These are phyloP conservation scores for Nerophis ophidion DNA, from an alignment of 2,113 vertebrate genomes.

Conservation along the genomic window DNA sequence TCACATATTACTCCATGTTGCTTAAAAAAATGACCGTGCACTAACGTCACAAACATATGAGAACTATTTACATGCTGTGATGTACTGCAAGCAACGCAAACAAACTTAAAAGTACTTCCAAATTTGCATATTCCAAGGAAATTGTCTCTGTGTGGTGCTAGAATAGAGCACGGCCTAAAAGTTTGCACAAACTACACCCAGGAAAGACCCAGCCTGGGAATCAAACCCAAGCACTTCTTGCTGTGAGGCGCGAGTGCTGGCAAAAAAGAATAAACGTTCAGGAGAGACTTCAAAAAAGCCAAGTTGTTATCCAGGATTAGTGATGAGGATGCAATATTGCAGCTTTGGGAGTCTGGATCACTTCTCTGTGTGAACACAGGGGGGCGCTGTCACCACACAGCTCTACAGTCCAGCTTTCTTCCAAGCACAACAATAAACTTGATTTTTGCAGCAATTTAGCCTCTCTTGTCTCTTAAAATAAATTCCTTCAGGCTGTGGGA, in stretches of 20 bases:
- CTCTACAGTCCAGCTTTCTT: slow-evolving; percentile 12
- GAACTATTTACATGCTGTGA: no score
- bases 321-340: neutral
- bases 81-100: no score
- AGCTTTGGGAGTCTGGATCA: slow-evolving; percentile 6
- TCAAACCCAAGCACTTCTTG: no score
- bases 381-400: slow-evolving; percentile 52
- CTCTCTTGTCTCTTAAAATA: neutral
- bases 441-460: slow-evolving; percentile 5
- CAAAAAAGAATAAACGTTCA: neutral
- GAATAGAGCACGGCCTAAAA: neutral
- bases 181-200: neutral
- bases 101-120: no score
- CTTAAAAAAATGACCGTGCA: no score
- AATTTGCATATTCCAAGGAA: no score
- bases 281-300: neutral
- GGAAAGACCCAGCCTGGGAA: no score
- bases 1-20: no score
- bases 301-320: slow-evolving; percentile 4
- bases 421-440: slow-evolving; percentile 23
- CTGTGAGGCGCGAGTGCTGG: neutral
- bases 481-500: slow-evolving; percentile 15
- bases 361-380: slow-evolving; percentile 37
- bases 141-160: neutral
- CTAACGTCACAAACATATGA: no score